phyloP scores from a whole-genome alignment of 2,888 invertebrate genomes.

The Eustalomyia histrio region DNA sequence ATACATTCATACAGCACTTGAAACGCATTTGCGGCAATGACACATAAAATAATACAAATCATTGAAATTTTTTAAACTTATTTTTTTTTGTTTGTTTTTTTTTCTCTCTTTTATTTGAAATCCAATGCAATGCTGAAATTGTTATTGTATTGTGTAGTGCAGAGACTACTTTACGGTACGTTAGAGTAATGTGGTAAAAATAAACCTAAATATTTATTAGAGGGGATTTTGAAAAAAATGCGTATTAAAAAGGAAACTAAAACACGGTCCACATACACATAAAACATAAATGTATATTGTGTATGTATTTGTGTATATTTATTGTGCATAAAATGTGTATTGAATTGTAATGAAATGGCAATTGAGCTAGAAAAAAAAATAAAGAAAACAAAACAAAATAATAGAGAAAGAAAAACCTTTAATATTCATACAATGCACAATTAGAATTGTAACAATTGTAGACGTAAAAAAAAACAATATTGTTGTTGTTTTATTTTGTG shows the following conservation, averaged over 20 bases:
- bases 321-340: conserved; percentile 68
- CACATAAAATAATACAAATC: conserved; percentile 65
- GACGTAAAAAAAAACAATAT: conserved; percentile 57
- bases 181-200: conserved; percentile 1
- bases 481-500: conserved; percentile 36
- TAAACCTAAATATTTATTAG: conserved; percentile 9
- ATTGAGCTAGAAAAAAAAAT: conserved; percentile 54
- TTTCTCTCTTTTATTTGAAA: conserved; percentile 35
- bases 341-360: conserved; percentile 74
- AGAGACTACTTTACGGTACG: conserved; percentile 20
- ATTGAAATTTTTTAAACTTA: conserved; percentile 53
- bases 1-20: conserved; percentile 62
- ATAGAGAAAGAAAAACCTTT: neutral
- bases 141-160: conserved; percentile 12
- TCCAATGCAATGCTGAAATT: conserved; percentile 42
- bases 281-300: conserved; percentile 17
- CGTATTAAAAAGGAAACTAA: conserved; percentile 37
- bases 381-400: conserved; percentile 9
- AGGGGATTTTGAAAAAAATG: conserved; percentile 8
- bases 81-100: no score
- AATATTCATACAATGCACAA: conserved; percentile 50
- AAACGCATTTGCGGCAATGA: conserved; percentile 68
- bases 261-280: conserved; percentile 4
- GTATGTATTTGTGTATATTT: conserved; percentile 20
- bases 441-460: conserved; percentile 48